Evolutionary conservation across 2,113 vertebrate species (phyloP), one percentile per base, ranked within the genome.

Genomic region (Eudyptes chrysolophus): DNA sequence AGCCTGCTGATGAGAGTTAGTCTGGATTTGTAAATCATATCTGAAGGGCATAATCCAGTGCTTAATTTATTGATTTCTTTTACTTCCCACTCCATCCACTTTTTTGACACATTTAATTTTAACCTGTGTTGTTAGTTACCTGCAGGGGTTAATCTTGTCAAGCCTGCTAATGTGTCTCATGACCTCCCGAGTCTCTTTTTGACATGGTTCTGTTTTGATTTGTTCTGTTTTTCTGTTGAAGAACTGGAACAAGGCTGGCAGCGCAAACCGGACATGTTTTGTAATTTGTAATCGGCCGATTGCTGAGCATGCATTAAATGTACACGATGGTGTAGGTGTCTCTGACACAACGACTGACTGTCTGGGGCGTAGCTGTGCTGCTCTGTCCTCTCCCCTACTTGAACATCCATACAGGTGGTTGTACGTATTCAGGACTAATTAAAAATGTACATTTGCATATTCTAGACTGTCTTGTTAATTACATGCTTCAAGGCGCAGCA

Each of bases 401-500:
- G 18, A 72, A 30, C 51, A 52, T 29, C 74, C 6, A 2, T 11
- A 19, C 61, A 27, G 51, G 78, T 42, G 65, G 16, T 3, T 42
- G 69, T 21, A 1, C 48, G 70, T 20, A 8, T 18, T 74, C 44
- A 24, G 54, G n/a, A 69, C 49, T 86, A 60, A 96, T 90, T 68
- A 87, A 79, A 77, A 32, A 34, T 0, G 0, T 10, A 3, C 8
- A 40, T 79, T 79, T 93, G 70, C 70, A n/a, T 93, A 68, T 34
- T 32, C 75, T 3, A 17, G 54, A 1, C 65, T 42, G 75, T 8
- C 49, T 36, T 2, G 44, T 16, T 94, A 51, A 94, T 44, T 0
- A 25, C 1, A 27, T 1, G 22, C 84, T 69, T 3, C 30, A 0
- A 64, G 93, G 93, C 78, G 16, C 11, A 1, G 42, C 0, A 1